These are phyloP conservation scores for Ursus arctos DNA, from an alignment of 2,113 vertebrate genomes.

Conservation along the genomic window DNA sequence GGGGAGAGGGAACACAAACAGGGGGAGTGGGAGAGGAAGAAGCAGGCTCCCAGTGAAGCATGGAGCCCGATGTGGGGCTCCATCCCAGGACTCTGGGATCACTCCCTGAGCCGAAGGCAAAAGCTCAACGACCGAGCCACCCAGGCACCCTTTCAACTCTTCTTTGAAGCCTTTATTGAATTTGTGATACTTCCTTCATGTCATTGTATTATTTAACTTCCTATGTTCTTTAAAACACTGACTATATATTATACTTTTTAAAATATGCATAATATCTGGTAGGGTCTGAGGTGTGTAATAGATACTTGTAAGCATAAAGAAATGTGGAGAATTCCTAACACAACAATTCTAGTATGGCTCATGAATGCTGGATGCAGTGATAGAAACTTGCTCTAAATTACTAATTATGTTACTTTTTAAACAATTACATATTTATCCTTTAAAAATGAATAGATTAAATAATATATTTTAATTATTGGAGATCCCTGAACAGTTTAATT, in stretches of 20 bases:
- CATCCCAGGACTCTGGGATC: no score
- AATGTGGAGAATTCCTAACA: not conserved
- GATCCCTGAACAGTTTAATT: not conserved
- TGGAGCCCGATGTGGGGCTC: no score
- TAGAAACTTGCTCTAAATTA: not conserved
- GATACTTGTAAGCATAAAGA: not conserved
- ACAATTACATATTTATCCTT: not conserved
- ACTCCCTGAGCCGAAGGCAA: no score
- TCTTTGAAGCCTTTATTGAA: not conserved
- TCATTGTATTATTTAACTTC: no score
- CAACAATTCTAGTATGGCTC: not conserved
- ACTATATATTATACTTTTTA: no score
- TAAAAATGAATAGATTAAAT: not conserved
- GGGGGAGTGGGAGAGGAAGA: no score
- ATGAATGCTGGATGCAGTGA: not conserved
- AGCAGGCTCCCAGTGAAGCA: no score
- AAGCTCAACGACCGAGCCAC: no score
- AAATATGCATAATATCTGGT: no score
- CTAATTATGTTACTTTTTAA: not conserved
- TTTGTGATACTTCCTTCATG: no score
- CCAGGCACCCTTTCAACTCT: not conserved
- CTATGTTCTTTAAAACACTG: no score
- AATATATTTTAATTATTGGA: not conserved
- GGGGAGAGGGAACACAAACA: no score
- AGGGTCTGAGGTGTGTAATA: not conserved